These are phyloP conservation scores for Galerucella calmariensis DNA, from an alignment of 2,888 invertebrate genomes.

Conservation along the genomic window DNA sequence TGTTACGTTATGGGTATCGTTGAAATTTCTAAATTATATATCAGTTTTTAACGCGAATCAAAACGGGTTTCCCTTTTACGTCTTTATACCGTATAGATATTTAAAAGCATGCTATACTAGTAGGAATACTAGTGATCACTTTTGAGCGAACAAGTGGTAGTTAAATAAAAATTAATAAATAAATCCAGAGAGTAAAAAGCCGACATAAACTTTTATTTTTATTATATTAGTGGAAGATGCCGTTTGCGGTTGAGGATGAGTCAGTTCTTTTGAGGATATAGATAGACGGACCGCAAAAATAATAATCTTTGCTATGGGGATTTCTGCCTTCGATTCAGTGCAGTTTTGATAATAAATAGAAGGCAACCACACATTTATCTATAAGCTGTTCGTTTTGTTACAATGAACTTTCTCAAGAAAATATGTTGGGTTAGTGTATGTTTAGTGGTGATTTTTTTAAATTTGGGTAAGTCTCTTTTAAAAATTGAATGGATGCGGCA, in stretches of 20 bases:
- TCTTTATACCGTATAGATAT: background rate
- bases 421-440: background rate
- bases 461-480: background rate
- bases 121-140: too few relatives aligned
- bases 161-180: background rate
- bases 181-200: background rate
- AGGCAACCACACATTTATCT: background rate
- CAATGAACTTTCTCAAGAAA: background rate
- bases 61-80: constrained; percentile 11
- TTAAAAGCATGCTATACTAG: too few relatives aligned
- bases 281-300: too few relatives aligned
- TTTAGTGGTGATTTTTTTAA: background rate
- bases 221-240: background rate
- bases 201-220: background rate
- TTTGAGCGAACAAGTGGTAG: too few relatives aligned
- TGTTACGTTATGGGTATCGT: too few relatives aligned
- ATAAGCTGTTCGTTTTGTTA: background rate
- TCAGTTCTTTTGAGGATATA: background rate
- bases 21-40: too few relatives aligned
- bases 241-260: background rate
- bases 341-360: constrained; percentile 9
- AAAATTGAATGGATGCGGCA: too few relatives aligned
- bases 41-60: background rate
- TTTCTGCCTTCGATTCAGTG: background rate
- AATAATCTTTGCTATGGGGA: background rate